Percentiles rank a stretch among this genome's conserved stretches.
phyloP scores from a whole-genome alignment of 1,140 invertebrate species.

The Drosophila insularis region DNA sequence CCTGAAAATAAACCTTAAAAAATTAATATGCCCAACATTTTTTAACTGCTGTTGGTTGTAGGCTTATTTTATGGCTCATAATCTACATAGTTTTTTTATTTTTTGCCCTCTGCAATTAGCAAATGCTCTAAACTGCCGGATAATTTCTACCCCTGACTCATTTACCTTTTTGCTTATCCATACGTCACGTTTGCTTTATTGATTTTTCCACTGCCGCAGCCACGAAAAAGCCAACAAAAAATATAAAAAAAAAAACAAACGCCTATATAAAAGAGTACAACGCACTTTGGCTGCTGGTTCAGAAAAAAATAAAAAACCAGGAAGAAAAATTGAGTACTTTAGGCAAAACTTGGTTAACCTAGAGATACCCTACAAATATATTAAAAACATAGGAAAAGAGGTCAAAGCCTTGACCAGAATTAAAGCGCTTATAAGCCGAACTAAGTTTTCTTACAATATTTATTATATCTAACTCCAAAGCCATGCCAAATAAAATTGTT shows the following conservation, averaged over 20 bases:
- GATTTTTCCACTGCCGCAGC: background rate
- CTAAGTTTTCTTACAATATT: too few species aligned
- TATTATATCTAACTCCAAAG: too few species aligned
- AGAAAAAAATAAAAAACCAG: slow-evolving; percentile 23
- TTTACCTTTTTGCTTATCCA: slow-evolving; percentile 26
- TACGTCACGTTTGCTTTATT: slow-evolving; percentile 35
- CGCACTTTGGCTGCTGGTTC: slow-evolving; percentile 71
- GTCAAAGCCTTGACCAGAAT: too few species aligned
- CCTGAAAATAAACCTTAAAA: background rate
- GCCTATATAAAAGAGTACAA: slow-evolving; percentile 53
- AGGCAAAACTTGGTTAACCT: background rate
- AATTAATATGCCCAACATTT: background rate
- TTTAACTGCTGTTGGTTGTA: background rate
- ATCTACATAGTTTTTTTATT: background rate
- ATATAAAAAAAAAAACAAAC: slow-evolving; percentile 1
- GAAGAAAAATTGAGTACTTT: background rate
- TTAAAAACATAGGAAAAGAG: too few species aligned
- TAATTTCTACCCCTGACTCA: background rate
- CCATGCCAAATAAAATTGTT: too few species aligned
- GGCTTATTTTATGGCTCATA: slow-evolving; percentile 1
- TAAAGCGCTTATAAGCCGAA: too few species aligned
- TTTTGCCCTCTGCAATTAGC: slow-evolving; percentile 24
- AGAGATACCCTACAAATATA: too few species aligned
- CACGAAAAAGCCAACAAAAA: slow-evolving; percentile 29
- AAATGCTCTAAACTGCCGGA: slow-evolving; percentile 6